These are phyloP conservation scores for Ectropis crepuscularia DNA, from an alignment of 2,888 invertebrate genomes.

Conservation along the genomic window DNA sequence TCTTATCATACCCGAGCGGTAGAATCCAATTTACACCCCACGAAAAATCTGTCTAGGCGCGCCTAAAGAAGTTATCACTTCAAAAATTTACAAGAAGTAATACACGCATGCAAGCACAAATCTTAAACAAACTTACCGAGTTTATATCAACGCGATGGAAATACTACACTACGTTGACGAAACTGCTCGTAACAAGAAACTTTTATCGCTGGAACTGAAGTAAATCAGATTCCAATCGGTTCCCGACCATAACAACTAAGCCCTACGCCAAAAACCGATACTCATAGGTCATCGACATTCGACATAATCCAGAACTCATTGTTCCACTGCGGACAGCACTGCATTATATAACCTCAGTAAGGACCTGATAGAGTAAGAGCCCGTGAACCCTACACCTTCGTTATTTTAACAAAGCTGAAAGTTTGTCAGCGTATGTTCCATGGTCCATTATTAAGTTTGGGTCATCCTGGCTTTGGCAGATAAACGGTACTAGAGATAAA, in stretches of 20 bases:
- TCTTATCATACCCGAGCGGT: too few species aligned
- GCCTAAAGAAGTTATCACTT: neutral
- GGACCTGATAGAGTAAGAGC: neutral
- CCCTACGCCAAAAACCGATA: slow-evolving; percentile 35
- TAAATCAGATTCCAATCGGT: slow-evolving; percentile 32
- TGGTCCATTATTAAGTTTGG: too few species aligned
- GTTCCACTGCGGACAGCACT: slow-evolving; percentile 43
- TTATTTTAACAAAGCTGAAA: too few species aligned
- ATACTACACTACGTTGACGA: slow-evolving; percentile 4
- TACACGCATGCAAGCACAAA: neutral
- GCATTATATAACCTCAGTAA: slow-evolving; percentile 9
- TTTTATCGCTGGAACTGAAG: slow-evolving; percentile 14
- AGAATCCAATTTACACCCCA: too few species aligned
- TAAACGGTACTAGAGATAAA: too few species aligned
- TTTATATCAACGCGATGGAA: neutral
- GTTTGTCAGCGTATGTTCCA: too few species aligned
- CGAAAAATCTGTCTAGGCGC: too few species aligned
- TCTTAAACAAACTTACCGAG: neutral
- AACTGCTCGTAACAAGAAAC: slow-evolving; percentile 16
- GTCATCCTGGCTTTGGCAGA: too few species aligned
- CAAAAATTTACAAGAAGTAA: neutral
- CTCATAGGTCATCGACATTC: slow-evolving; percentile 45
- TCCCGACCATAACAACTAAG: slow-evolving; percentile 24
- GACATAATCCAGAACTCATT: slow-evolving; percentile 44
- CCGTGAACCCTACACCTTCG: too few species aligned